Evolutionary conservation across 2,797 vertebrate species (phyloP).

Genomic region (Gila robusta): DNA sequence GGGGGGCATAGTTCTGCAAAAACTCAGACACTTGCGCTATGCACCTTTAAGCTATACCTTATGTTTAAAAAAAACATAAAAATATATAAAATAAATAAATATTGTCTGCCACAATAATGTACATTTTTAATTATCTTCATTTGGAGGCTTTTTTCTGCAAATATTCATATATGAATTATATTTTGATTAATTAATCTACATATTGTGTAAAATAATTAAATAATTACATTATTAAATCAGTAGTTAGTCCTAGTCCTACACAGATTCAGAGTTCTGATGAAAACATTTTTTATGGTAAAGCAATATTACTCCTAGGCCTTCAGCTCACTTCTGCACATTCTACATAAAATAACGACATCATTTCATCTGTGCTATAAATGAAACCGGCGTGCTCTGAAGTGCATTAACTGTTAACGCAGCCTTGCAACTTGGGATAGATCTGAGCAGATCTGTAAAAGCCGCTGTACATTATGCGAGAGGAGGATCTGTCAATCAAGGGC

Average conservation of each 20-base stretch:
- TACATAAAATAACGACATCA: slow-evolving; percentile 6
- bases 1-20: too few relatives aligned
- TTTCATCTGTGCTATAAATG: slow-evolving; percentile 39
- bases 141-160: background rate
- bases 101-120: background rate
- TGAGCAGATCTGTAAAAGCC: slow-evolving; percentile 31
- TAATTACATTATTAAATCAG: background rate
- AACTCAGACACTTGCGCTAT: too few relatives aligned
- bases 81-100: background rate
- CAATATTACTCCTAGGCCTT: background rate
- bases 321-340: background rate
- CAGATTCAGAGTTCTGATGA: background rate
- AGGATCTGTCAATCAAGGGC: slow-evolving; percentile 36
- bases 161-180: background rate
- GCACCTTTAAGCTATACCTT: too few relatives aligned
- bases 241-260: too few relatives aligned
- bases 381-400: slow-evolving; percentile 11
- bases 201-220: background rate
- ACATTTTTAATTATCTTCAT: background rate
- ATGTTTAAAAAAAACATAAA: background rate
- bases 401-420: slow-evolving; percentile 34
- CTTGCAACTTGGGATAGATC: slow-evolving; percentile 32
- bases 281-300: background rate
- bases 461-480: slow-evolving; percentile 30
- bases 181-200: background rate